A percentile compares a stretch with the other conserved stretches of the same genome.
Conservation (phyloP, 1,140 invertebrate genomes). For the Maconellicoccus hirsutus region DNA sequence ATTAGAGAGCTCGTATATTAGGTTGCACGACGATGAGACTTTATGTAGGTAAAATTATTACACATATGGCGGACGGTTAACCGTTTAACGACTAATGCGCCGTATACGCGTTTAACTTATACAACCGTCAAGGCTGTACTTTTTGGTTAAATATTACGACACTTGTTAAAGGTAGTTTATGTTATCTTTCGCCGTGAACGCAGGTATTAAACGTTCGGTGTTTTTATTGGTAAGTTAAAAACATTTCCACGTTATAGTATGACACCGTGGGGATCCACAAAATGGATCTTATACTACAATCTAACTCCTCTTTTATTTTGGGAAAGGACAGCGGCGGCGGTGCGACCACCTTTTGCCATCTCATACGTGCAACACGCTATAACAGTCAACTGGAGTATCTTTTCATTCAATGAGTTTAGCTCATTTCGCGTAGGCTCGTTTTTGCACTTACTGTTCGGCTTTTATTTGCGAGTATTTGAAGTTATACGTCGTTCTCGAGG, state of each 20-base stretch:
- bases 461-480: too few relatives aligned
- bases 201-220: conserved; percentile 19
- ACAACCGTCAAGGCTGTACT: conserved; percentile 18
- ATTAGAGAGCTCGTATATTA: not conserved
- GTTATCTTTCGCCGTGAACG: conserved; percentile 11
- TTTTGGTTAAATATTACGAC: conserved; percentile 21
- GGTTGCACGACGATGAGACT: too few relatives aligned
- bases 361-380: not conserved
- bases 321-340: not conserved
- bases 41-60: not conserved
- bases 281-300: conserved; percentile 17
- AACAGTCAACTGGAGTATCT: not conserved
- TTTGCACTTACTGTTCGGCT: too few relatives aligned
- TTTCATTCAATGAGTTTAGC: not conserved
- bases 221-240: conserved; percentile 20
- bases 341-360: too few relatives aligned
- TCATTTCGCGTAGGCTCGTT: not conserved
- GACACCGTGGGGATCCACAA: conserved; percentile 21
- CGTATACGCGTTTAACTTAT: not conserved
- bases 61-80: not conserved
- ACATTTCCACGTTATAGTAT: conserved; percentile 22
- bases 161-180: conserved; percentile 22
- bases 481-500: too few relatives aligned
- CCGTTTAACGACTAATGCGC: not conserved
- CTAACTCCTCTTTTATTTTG: conserved; percentile 15